Conservation (phyloP, 2,113 vertebrate genomes). For the Ptilonorhynchus violaceus region DNA sequence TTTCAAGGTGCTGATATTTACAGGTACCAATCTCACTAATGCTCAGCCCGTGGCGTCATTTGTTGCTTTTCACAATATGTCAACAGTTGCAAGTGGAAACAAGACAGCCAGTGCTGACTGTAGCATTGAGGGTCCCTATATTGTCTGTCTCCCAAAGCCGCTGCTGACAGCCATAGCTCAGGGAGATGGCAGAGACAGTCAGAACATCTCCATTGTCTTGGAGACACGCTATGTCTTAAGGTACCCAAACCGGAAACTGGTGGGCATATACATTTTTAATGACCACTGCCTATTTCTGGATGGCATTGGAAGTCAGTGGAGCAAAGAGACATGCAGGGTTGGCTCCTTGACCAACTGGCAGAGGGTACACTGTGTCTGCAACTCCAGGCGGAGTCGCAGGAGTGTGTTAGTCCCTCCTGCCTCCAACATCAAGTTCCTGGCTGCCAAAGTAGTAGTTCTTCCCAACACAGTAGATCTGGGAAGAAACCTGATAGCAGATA, state of each 20-base stretch:
- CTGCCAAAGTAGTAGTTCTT: slow-evolving; percentile 39
- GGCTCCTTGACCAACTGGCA: slow-evolving; percentile 55
- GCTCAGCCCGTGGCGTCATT: slow-evolving; percentile 1
- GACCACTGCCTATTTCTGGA: slow-evolving; percentile 63
- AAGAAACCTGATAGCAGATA: not conserved
- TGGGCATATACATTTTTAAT: slow-evolving; percentile 56
- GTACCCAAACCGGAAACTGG: not conserved
- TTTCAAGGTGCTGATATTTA: slow-evolving; percentile 54
- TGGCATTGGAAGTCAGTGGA: slow-evolving; percentile 38
- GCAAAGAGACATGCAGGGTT: not conserved
- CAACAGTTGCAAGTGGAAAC: not conserved
- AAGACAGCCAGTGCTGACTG: not conserved
- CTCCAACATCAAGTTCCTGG: slow-evolving; percentile 43
- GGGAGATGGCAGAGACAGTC: not conserved
- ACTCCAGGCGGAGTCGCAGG: not conserved
- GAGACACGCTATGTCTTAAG: not conserved
- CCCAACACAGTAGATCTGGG: slow-evolving; percentile 60
- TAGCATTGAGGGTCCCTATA: not conserved
- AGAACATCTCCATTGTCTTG: slow-evolving; percentile 11
- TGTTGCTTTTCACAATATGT: slow-evolving; percentile 5
- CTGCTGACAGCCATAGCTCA: slow-evolving; percentile 11
- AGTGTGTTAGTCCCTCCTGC: rapidly evolving
- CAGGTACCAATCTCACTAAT: not conserved
- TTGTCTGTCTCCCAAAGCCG: slow-evolving; percentile 62
- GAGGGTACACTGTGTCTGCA: slow-evolving; percentile 67